phyloP scores from a whole-genome alignment of 2,113 vertebrate species.

The Hylia prasina region DNA sequence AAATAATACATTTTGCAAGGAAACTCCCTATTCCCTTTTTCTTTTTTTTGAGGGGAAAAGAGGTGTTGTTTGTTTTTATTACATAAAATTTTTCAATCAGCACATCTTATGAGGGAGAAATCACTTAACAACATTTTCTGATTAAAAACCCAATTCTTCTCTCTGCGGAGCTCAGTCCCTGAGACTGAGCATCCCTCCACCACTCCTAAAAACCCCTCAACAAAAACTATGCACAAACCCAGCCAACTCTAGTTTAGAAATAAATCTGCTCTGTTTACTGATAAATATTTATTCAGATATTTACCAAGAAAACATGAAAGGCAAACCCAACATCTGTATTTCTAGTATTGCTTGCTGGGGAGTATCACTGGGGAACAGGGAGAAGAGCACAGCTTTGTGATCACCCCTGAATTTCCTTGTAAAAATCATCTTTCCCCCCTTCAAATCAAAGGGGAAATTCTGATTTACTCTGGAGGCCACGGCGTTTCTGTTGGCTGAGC shows the following conservation, averaged over 20 bases:
- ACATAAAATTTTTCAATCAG: background rate
- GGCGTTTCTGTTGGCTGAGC: fast-evolving
- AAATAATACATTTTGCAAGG: background rate
- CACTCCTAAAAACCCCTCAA: background rate
- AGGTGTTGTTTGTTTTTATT: background rate
- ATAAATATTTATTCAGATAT: conserved; percentile 42
- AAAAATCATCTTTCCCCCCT: background rate
- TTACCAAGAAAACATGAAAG: conserved; percentile 33
- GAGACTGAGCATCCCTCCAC: background rate
- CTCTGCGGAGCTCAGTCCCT: background rate
- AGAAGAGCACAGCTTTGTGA: background rate
- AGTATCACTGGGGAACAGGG: background rate
- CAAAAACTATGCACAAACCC: background rate
- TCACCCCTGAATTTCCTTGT: background rate
- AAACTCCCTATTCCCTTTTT: background rate
- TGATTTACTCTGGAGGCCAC: background rate
- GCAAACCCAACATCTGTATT: conserved; percentile 3
- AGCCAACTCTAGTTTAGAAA: background rate
- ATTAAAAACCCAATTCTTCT: background rate
- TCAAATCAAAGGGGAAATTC: background rate
- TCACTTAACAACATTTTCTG: background rate
- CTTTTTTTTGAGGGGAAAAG: background rate
- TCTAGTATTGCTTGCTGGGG: background rate
- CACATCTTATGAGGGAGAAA: background rate
- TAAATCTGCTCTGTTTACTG: conserved; percentile 18